Percentiles rank a stretch among this genome's conserved stretches.
Conservation (phyloP, 2,888 invertebrate species). For the Junonia oenone region DNA sequence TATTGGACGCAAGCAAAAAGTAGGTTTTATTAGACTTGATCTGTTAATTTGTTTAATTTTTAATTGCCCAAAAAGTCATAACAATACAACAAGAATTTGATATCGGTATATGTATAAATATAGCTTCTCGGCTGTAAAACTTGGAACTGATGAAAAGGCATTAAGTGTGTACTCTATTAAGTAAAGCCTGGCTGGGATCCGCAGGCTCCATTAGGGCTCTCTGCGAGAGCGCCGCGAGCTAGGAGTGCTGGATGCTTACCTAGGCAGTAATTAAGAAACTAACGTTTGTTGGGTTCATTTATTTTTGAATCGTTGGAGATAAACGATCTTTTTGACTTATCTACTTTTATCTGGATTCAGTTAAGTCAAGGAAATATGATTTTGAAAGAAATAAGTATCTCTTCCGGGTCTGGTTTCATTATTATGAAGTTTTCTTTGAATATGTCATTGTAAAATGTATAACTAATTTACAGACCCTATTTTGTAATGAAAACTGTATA, state of each 20-base stretch:
- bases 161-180: constrained; percentile 10
- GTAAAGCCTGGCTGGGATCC: constrained; percentile 16
- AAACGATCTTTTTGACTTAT: not conserved
- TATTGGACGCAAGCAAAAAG: no score
- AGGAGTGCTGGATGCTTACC: constrained; percentile 7
- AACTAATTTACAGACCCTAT: no score
- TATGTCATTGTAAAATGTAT: no score
- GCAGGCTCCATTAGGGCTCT: constrained; percentile 21
- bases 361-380: no score
- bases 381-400: no score
- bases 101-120: not conserved
- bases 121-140: not conserved
- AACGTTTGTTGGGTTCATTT: not conserved
- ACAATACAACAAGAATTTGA: not conserved
- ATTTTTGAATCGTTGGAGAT: not conserved
- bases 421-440: no score
- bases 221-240: constrained; percentile 15
- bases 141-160: not conserved
- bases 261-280: constrained; percentile 14
- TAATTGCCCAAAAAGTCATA: not conserved
- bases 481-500: no score
- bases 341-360: not conserved
- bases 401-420: no score
- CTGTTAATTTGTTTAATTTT: not conserved
- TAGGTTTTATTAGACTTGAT: not conserved